Conservation (phyloP, 1,140 invertebrate genomes). For the Aporrectodea caliginosa region DNA sequence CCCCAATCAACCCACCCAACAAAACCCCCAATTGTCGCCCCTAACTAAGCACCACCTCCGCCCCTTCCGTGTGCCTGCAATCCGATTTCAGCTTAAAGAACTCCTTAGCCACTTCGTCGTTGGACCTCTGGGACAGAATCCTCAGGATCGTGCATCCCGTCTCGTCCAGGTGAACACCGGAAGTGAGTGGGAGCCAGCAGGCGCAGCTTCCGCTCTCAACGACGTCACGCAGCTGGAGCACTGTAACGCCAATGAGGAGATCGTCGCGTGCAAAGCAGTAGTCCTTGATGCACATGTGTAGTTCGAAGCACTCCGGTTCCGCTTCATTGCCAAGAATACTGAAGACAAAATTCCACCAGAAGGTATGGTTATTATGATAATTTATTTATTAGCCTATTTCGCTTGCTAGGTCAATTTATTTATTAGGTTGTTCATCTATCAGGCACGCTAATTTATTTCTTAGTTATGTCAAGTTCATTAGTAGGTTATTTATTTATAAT, state of each 20-base stretch:
- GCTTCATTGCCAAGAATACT: slow-evolving; percentile 98
- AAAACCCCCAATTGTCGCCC: too few relatives aligned
- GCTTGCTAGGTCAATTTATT: too few relatives aligned
- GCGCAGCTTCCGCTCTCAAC: slow-evolving; percentile 85
- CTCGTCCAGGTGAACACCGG: slow-evolving; percentile 96
- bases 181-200: slow-evolving; percentile 89
- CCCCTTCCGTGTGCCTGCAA: slow-evolving; percentile 61
- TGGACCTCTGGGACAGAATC: slow-evolving; percentile 94
- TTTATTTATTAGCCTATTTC: too few relatives aligned
- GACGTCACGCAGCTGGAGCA: slow-evolving; percentile 93
- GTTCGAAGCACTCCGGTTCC: slow-evolving; percentile 88
- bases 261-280: slow-evolving; percentile 98
- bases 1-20: too few relatives aligned
- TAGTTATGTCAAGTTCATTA: too few relatives aligned
- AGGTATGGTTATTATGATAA: too few relatives aligned
- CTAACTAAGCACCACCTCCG: too few relatives aligned
- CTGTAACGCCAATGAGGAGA: slow-evolving; percentile 90
- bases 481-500: too few relatives aligned
- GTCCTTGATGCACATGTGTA: slow-evolving; percentile 97
- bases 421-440: too few relatives aligned
- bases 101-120: slow-evolving; percentile 98
- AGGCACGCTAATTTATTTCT: too few relatives aligned
- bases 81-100: slow-evolving; percentile 99
- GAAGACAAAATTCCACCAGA: too few relatives aligned
- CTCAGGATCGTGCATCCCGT: slow-evolving; percentile 98